A percentile compares a stretch with the other conserved stretches of the same genome.
phyloP scores from a whole-genome alignment of 2,888 invertebrate species.

The Eupithecia dodoneata region DNA sequence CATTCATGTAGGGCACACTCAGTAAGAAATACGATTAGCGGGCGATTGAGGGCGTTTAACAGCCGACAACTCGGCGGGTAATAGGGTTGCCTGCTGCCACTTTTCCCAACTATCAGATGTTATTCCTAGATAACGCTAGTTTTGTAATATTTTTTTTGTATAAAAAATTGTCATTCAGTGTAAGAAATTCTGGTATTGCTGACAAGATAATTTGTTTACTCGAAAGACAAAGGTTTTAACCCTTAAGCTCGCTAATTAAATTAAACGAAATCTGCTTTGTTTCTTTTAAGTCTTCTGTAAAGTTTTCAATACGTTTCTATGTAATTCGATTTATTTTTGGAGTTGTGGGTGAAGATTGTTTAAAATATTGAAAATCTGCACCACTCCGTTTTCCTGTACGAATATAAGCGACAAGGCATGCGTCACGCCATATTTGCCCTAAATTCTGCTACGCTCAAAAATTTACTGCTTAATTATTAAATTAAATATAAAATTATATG shows the following conservation, averaged over 20 bases:
- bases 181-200: too few species aligned
- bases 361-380: not conserved
- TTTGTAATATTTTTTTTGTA: not conserved
- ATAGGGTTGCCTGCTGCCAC: conserved; percentile 6
- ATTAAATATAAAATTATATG: too few species aligned
- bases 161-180: too few species aligned
- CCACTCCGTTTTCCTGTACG: too few species aligned
- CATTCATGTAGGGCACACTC: conserved; percentile 9
- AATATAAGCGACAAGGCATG: too few species aligned
- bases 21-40: conserved; percentile 11
- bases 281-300: not conserved
- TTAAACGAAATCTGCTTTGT: not conserved
- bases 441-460: too few species aligned
- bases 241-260: not conserved
- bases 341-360: not conserved
- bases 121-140: not conserved
- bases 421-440: too few species aligned
- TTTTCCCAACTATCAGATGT: not conserved
- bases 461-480: too few species aligned
- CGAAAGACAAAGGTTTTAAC: not conserved
- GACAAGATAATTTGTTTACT: too few species aligned
- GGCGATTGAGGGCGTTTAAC: conserved; percentile 25
- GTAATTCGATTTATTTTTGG: not conserved
- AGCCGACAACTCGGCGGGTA: not conserved
- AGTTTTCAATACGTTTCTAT: not conserved